Evolutionary conservation across 2,888 invertebrate species (phyloP).

Genomic region (Tinea semifulvella): DNA sequence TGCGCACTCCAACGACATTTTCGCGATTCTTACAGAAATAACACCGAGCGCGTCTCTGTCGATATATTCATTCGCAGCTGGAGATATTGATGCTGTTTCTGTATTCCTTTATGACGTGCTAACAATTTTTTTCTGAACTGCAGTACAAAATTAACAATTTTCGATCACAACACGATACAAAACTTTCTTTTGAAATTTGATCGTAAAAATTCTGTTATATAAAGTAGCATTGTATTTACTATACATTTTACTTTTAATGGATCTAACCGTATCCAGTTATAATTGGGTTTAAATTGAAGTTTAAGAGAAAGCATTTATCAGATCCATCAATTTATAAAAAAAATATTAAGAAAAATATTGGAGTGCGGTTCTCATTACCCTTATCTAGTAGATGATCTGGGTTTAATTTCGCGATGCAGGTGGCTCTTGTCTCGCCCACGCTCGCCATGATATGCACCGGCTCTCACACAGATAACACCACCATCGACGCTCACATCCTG

Average conservation of each 20-base stretch:
- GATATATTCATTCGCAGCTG: constrained; percentile 38
- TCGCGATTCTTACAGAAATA: constrained; percentile 59
- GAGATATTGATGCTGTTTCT: constrained; percentile 44
- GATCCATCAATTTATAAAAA: too few relatives aligned
- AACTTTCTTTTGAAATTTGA: constrained; percentile 54
- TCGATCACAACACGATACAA: not conserved
- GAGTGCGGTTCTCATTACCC: too few relatives aligned
- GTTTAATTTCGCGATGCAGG: constrained; percentile 14
- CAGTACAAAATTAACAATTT: not conserved
- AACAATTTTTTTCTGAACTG: constrained; percentile 30
- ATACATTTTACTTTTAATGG: constrained; percentile 20
- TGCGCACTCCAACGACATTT: constrained; percentile 35
- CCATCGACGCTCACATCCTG: not conserved
- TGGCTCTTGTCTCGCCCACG: constrained; percentile 8
- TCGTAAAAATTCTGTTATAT: constrained; percentile 28
- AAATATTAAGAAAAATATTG: too few relatives aligned
- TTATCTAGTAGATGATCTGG: not conserved
- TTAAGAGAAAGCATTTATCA: constrained; percentile 16
- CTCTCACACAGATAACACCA: constrained; percentile 10
- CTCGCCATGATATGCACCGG: constrained; percentile 13
- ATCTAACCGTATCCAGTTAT: constrained; percentile 9
- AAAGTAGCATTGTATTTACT: constrained; percentile 10
- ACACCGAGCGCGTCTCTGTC: constrained; percentile 50
- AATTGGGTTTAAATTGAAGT: constrained; percentile 36
- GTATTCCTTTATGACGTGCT: constrained; percentile 28